Conservation (phyloP, 2,888 invertebrate species). For the Hirtodrosophila confusa region DNA sequence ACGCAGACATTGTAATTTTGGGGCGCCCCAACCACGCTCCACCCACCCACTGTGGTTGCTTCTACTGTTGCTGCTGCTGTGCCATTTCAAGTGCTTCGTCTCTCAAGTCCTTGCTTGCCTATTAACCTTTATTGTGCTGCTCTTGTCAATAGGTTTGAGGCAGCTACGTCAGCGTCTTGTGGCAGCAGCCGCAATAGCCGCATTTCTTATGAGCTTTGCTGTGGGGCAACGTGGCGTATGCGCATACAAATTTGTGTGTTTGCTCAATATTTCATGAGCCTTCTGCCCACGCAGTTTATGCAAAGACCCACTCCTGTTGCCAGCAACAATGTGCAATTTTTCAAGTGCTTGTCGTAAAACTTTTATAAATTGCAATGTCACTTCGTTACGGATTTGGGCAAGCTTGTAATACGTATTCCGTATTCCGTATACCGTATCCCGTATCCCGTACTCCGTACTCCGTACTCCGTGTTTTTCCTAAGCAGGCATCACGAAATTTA, state of each 20-base stretch:
- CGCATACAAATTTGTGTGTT: constrained; percentile 33
- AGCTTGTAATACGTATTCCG: constrained; percentile 4
- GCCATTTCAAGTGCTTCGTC: constrained; percentile 16
- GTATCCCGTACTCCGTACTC: too few relatives aligned
- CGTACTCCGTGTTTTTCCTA: constrained; percentile 12
- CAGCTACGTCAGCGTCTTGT: background rate
- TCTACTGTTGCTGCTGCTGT: constrained; percentile 16
- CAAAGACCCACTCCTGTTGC: constrained; percentile 4
- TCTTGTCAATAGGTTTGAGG: constrained; percentile 37
- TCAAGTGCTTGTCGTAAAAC: constrained; percentile 49
- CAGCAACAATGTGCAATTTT: constrained; percentile 52
- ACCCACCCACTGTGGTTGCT: constrained; percentile 1
- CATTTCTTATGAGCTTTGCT: constrained; percentile 4
- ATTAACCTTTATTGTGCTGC: constrained; percentile 38
- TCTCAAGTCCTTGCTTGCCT: constrained; percentile 4
- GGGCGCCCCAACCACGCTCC: background rate
- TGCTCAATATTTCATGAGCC: constrained; percentile 48
- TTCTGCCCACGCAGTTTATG: constrained; percentile 24
- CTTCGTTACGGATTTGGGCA: constrained; percentile 45
- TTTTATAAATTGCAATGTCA: constrained; percentile 67
- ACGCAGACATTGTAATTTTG: constrained; percentile 51
- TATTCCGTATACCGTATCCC: constrained; percentile 5
- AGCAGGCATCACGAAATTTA: constrained; percentile 48
- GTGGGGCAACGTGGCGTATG: constrained; percentile 31
- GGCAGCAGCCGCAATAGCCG: constrained; percentile 2